Base-by-base conservation (phyloP, 2,888 invertebrate genomes). In the Formica aserva region DNA sequence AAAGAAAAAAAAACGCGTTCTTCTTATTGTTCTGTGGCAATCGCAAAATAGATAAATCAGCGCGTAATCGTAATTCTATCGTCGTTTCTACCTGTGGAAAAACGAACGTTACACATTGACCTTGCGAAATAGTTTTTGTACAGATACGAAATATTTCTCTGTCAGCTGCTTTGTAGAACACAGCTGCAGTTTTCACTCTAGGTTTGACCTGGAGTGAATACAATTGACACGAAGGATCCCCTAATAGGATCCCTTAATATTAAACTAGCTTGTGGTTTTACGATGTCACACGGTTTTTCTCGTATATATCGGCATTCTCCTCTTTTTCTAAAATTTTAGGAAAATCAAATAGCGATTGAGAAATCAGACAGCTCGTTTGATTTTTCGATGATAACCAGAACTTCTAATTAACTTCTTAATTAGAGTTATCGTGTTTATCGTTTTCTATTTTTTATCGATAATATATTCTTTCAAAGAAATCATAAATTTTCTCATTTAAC, bases 161-260 rank as follows among this genome's bases (percentile, higher is more conserved):
- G 8, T 52, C 75, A 80, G 78, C 78, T 80, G 78, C 75, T 60
- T 48, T 8, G 29, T 55, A 57, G 32, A 48, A 67, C 32, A 74
- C 78, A 74, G 57, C 78, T 74, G 78, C 55, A 71, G 41, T 80
- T 80, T 77, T 35, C 74, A 32, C 52, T 72, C n/a, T 13, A 48
- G 41, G 22, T 60, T 41, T 78, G 57, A 75, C 32, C 75, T 57
- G 72, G 11, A 52, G 11, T 41, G 57, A 80, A 32, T 13, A 80
- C 75, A 80, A 80, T 78, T 74, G 78, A 15, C 3, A 15, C 29
- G 38, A 48, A 22, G 57, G 55, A 35, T 1, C 32, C 32, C 32
- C 32, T 32, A 6, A 32, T 6, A 32, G 32, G n/a, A 29, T 15
- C 38, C 35, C 55, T 6, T n/a, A 26, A 60, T 60, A 15, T 18